Conservation (phyloP, 2,888 invertebrate genomes). For the Creontiades dilutus region DNA sequence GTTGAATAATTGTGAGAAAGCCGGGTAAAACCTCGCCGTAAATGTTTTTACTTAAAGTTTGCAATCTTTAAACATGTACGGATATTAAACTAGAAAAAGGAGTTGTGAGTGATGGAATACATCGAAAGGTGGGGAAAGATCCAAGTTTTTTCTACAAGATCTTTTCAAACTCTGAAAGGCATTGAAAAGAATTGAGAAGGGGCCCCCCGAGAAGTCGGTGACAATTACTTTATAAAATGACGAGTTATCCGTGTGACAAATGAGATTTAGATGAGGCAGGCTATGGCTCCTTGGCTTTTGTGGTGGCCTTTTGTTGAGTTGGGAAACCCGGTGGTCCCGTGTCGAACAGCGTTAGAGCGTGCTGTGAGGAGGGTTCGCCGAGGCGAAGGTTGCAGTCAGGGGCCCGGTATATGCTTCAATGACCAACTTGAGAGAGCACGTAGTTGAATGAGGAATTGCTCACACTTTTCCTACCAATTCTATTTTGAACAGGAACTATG, state of each 20-base stretch:
- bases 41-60: too few species aligned
- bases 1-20: too few species aligned
- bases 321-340: conserved; percentile 67
- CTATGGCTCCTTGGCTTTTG: conserved; percentile 61
- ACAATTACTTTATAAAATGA: conserved; percentile 53
- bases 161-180: conserved; percentile 28
- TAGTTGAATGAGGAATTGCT: background rate
- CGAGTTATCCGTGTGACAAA: conserved; percentile 67
- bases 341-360: conserved; percentile 69
- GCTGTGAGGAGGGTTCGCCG: conserved; percentile 47
- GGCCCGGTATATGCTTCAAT: background rate
- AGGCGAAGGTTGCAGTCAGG: background rate
- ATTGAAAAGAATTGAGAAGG: background rate
- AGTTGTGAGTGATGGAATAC: too few species aligned
- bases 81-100: too few species aligned
- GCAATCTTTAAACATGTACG: too few species aligned
- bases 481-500: too few species aligned
- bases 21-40: too few species aligned
- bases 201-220: conserved; percentile 8
- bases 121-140: background rate
- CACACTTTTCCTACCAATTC: too few species aligned
- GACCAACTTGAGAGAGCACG: background rate
- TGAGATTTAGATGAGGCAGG: conserved; percentile 66
- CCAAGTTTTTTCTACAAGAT: conserved; percentile 9
- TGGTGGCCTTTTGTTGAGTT: conserved; percentile 63